phyloP scores from a whole-genome alignment of 1,140 invertebrate genomes.

The Drosophila bifasciata region DNA sequence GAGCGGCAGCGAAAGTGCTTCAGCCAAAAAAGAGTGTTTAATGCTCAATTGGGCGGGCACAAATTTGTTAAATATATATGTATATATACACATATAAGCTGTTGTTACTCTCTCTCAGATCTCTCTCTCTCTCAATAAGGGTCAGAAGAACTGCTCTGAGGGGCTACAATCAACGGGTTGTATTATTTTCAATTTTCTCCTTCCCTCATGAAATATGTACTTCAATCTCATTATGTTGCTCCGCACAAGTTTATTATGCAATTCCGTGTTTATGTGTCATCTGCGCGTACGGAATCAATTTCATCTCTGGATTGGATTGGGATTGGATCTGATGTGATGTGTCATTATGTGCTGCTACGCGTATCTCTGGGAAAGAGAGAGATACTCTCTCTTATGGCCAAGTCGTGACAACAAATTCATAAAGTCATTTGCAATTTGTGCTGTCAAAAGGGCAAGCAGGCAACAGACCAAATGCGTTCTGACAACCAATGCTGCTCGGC shows the following conservation, averaged over 20 bases:
- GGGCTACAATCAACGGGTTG: slow-evolving; percentile 22
- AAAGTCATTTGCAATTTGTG: slow-evolving; percentile 78
- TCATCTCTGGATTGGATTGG: slow-evolving; percentile 21
- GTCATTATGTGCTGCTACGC: neutral
- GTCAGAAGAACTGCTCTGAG: neutral
- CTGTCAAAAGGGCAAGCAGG: slow-evolving; percentile 38
- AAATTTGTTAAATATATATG: slow-evolving; percentile 12
- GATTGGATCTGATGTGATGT: slow-evolving; percentile 18
- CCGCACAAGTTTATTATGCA: slow-evolving; percentile 72
- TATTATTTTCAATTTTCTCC: slow-evolving; percentile 29
- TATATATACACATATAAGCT: neutral
- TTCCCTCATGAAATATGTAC: neutral
- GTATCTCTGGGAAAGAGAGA: too few relatives aligned
- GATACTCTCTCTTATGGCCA: slow-evolving; percentile 2
- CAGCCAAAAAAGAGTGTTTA: slow-evolving; percentile 41
- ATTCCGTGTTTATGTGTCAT: slow-evolving; percentile 57
- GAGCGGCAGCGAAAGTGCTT: slow-evolving; percentile 44
- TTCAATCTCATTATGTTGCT: slow-evolving; percentile 55
- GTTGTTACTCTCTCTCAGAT: too few relatives aligned
- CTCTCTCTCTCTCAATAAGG: neutral
- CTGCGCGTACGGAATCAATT: slow-evolving; percentile 58
- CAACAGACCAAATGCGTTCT: slow-evolving; percentile 53
- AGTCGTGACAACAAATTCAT: slow-evolving; percentile 59
- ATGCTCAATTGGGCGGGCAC: slow-evolving; percentile 32
- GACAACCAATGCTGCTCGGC: slow-evolving; percentile 58